Evolutionary conservation across 1,140 invertebrate genomes (phyloP).

Genomic region (Trissolcus basalis): DNA sequence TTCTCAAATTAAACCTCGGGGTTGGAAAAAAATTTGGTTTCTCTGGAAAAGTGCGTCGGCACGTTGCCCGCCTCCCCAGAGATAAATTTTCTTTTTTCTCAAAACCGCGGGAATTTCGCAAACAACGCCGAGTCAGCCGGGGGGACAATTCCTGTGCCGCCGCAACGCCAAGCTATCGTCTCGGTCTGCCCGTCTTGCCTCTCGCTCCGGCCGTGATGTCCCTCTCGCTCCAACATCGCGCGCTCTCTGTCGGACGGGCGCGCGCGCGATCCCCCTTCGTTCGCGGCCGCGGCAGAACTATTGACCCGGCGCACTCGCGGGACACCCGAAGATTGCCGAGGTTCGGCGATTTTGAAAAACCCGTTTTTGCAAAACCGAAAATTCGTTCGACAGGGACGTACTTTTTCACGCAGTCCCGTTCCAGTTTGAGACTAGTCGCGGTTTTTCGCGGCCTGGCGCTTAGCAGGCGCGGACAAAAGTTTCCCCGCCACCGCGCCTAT

Average conservation of each 20-base stretch:
- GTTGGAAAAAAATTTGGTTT: slow-evolving; percentile 64
- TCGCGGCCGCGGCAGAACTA: slow-evolving; percentile 13
- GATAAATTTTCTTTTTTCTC: slow-evolving; percentile 62
- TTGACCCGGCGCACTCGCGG: slow-evolving; percentile 26
- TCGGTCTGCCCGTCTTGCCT: slow-evolving; percentile 67
- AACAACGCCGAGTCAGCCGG: neutral
- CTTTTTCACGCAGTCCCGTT: neutral
- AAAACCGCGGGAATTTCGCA: slow-evolving; percentile 56
- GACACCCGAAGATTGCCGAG: slow-evolving; percentile 15
- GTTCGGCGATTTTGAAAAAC: too few species aligned
- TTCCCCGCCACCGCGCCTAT: slow-evolving; percentile 34
- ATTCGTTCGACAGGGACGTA: too few species aligned
- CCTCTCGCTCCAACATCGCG: slow-evolving; percentile 9
- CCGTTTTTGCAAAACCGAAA: too few species aligned
- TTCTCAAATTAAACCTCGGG: slow-evolving; percentile 46
- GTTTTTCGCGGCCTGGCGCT: slow-evolving; percentile 12
- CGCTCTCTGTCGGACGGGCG: slow-evolving; percentile 44
- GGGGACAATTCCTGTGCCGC: slow-evolving; percentile 65
- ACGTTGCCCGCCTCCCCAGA: slow-evolving; percentile 46
- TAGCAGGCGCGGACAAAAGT: slow-evolving; percentile 39
- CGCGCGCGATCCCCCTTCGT: slow-evolving; percentile 54
- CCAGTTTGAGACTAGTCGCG: neutral
- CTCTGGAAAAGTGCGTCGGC: slow-evolving; percentile 55
- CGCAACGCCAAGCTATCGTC: slow-evolving; percentile 69
- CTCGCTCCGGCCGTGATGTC: slow-evolving; percentile 38